These are phyloP conservation scores for Corythornis leucogaster DNA, from an alignment of 2,797 vertebrate species.

Conservation along the genomic window DNA sequence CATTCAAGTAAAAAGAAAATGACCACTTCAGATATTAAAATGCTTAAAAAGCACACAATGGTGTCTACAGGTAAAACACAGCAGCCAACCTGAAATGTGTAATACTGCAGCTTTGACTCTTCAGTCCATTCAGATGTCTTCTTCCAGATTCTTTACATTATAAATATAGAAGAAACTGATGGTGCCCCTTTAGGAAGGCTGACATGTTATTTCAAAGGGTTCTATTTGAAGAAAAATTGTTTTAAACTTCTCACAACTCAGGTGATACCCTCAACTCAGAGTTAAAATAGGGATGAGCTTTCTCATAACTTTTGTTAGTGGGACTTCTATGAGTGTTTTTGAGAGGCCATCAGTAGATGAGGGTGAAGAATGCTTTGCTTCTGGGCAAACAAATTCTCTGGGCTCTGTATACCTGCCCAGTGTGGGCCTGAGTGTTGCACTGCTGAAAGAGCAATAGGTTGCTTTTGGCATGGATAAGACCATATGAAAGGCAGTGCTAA, in stretches of 20 bases:
- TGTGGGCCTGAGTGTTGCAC: background rate
- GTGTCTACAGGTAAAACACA: background rate
- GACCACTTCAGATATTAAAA: background rate
- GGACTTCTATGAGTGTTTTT: background rate
- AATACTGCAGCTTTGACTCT: background rate
- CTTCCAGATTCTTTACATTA: background rate
- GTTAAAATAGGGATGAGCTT: background rate
- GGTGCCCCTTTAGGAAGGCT: background rate
- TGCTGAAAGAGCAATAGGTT: background rate
- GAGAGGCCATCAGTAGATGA: background rate
- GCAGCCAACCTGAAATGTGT: background rate
- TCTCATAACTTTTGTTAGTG: background rate
- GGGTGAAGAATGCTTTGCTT: background rate
- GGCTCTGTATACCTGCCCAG: background rate
- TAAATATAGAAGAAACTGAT: background rate
- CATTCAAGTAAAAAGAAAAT: background rate
- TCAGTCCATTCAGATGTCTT: background rate
- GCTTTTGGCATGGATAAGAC: background rate
- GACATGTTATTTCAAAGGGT: background rate
- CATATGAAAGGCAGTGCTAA: background rate
- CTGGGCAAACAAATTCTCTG: background rate
- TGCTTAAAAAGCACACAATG: fast-evolving
- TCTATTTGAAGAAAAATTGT: background rate
- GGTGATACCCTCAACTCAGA: fast-evolving
- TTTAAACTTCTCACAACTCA: background rate